Conservation (phyloP, 2,113 vertebrate genomes). For the Saiga tatarica region DNA sequence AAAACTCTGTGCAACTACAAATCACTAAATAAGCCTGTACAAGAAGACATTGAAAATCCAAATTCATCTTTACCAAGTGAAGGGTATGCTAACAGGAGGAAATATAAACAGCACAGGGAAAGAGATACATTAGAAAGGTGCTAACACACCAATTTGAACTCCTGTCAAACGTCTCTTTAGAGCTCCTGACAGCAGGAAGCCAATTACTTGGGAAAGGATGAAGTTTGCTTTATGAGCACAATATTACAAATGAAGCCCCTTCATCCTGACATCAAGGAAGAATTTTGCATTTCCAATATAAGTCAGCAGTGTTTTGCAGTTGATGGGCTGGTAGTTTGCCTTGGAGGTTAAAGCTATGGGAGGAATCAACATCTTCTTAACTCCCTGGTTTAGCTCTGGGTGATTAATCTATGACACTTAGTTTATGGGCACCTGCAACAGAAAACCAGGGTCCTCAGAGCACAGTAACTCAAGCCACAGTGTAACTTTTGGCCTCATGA, state of each 20-base stretch:
- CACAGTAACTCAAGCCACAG: slow-evolving; percentile 71
- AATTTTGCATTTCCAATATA: slow-evolving; percentile 79
- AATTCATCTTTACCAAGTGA: slow-evolving; percentile 62
- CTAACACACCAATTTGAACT: slow-evolving; percentile 64
- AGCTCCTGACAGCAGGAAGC: slow-evolving; percentile 82
- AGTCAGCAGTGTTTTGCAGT: slow-evolving; percentile 47
- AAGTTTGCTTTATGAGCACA: slow-evolving; percentile 78
- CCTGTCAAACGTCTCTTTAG: slow-evolving; percentile 75
- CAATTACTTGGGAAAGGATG: slow-evolving; percentile 84
- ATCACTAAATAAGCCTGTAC: slow-evolving; percentile 40
- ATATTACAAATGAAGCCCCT: slow-evolving; percentile 76
- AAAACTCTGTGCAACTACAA: slow-evolving; percentile 20
- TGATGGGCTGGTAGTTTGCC: slow-evolving; percentile 66
- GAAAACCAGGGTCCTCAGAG: slow-evolving; percentile 54
- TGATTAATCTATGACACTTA: slow-evolving; percentile 62
- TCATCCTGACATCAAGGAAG: slow-evolving; percentile 81
- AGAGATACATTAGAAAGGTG: slow-evolving; percentile 54
- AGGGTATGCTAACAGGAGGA: slow-evolving; percentile 60
- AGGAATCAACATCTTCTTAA: slow-evolving; percentile 69
- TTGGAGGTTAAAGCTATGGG: slow-evolving; percentile 57
- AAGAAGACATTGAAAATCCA: slow-evolving; percentile 53
- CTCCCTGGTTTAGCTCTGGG: slow-evolving; percentile 55
- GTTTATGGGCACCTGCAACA: slow-evolving; percentile 60
- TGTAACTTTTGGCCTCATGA: slow-evolving; percentile 71
- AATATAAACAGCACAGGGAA: slow-evolving; percentile 66